Evolutionary conservation across 1,140 invertebrate species (phyloP).

Genomic region (Drusus annulatus): DNA sequence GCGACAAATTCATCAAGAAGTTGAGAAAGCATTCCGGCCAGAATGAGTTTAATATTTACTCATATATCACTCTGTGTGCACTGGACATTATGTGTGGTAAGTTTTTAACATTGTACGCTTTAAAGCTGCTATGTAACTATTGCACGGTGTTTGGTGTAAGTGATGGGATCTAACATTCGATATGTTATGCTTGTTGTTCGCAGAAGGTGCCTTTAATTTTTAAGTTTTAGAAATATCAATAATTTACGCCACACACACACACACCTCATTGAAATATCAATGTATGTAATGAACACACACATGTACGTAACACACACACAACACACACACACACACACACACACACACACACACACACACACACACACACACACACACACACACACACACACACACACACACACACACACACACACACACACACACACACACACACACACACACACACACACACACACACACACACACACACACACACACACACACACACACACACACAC

Average conservation of each 20-base stretch:
- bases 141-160: not conserved
- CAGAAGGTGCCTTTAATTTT: constrained; percentile 82
- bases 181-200: constrained; percentile 52
- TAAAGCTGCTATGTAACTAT: constrained; percentile 44
- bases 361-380: too few relatives aligned
- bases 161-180: not conserved
- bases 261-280: constrained; percentile 76
- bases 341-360: too few relatives aligned
- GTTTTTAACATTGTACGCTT: constrained; percentile 52
- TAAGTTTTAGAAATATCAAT: too few relatives aligned
- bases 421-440: constrained; percentile 66
- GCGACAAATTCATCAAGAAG: constrained; percentile 63
- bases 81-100: constrained; percentile 87
- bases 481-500: constrained; percentile 63
- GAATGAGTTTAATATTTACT: constrained; percentile 74
- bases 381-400: too few relatives aligned
- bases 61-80: constrained; percentile 80
- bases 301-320: too few relatives aligned
- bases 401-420: too few relatives aligned
- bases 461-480: too few relatives aligned
- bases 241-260: too few relatives aligned
- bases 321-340: constrained; percentile 62
- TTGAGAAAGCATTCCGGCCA: constrained; percentile 61
- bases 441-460: too few relatives aligned
- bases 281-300: constrained; percentile 85